Base-by-base conservation (phyloP, 2,888 invertebrate genomes). In the Dendrolimus pini region DNA sequence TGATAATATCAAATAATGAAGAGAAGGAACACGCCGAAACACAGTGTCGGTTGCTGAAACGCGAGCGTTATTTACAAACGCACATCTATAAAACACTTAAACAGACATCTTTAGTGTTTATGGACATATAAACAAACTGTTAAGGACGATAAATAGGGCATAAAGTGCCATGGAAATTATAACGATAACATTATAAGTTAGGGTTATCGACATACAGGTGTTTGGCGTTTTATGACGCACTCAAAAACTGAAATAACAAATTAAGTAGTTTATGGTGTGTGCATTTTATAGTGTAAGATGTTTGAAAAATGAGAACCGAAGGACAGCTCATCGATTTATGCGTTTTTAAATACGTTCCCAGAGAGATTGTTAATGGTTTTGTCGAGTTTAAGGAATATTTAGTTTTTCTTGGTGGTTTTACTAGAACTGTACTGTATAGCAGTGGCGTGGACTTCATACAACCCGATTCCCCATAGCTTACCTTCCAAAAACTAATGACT, bases 121-220 rank as follows among this genome's bases (percentile, higher is more conserved):
- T 65, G 62, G 66, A 68, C 72, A 71, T 72, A 77, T 78, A 78
- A 81, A 80, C 77, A 80, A 76, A 74, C 77, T 65, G 77, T 81
- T 75, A 75, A 66, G 62, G 59, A 41, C 70, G 69, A 72, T 76
- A 76, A 73, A 56, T 65, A 61, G 66, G 61, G 59, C 66, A 68
- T 70, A 64, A 68, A 71, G 47, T 47, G 47, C 47, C 12, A 47
- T 47, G 47, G 3, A 47, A 9, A 47, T 47, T 10, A 47, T 10
- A 12, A 47, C 12, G 12, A 47, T 12, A 47, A 47, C 12, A 47
- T 47, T 47, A 47, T 47, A 47, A 30, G 47, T 47, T 47, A 47
- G 47, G 47, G 47, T 47, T 47, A 47, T 47, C 47, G 47, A 47
- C 47, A 30, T 30, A 47, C 47, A 47, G 47, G 47, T 47, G 47